phyloP scores from a whole-genome alignment of 2,797 vertebrate genomes.

The Halcyon badia region DNA sequence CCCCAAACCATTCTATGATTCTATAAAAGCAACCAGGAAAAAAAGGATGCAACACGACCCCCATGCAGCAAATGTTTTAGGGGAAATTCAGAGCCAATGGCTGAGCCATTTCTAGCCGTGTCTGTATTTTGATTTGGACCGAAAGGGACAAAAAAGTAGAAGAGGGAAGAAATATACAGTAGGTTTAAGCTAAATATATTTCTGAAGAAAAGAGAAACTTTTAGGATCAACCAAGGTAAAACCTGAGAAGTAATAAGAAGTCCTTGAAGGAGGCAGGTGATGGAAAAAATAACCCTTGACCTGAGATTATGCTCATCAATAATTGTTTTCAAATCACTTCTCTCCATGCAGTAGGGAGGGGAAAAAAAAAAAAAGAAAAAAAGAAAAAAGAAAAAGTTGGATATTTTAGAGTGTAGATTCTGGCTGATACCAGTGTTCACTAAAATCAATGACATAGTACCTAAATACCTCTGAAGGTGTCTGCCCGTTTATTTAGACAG shows the following conservation, averaged over 20 bases:
- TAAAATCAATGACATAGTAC: background rate
- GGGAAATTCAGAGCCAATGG: background rate
- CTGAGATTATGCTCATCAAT: background rate
- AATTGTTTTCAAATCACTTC: background rate
- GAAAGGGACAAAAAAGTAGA: background rate
- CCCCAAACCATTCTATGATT: background rate
- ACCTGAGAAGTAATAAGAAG: background rate
- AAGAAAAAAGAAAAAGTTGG: background rate
- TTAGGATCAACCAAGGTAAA: background rate
- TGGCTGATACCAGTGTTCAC: background rate
- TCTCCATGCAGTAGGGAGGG: too few relatives aligned
- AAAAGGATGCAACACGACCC: background rate
- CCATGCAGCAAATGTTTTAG: accelerated
- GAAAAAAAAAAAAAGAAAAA: background rate
- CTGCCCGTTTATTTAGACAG: background rate
- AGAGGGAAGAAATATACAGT: background rate
- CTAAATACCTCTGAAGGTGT: background rate
- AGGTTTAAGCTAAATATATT: background rate
- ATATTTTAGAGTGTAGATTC: background rate
- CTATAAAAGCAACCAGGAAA: background rate
- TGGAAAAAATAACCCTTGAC: background rate
- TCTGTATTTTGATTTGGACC: background rate
- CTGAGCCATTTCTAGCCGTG: background rate
- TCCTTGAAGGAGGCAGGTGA: background rate
- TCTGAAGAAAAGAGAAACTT: background rate